These are phyloP conservation scores for Manacus vitellinus DNA, from an alignment of 2,113 vertebrate species.

Conservation along the genomic window DNA sequence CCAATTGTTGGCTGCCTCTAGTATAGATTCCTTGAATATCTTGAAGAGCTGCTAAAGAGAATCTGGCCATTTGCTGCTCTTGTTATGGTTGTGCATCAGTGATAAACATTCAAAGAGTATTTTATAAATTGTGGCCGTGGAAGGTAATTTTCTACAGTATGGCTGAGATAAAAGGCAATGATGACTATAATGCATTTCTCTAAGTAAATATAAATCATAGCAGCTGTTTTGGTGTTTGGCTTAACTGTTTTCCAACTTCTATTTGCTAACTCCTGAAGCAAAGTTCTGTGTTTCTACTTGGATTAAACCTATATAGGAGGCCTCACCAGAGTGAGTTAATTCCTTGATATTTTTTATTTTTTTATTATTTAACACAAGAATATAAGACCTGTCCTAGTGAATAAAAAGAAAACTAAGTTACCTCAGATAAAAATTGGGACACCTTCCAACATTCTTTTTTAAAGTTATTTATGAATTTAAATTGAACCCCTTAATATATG, in stretches of 20 bases:
- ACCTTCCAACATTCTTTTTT: neutral
- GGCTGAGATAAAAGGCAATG: slow-evolving; percentile 10
- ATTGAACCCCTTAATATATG: neutral
- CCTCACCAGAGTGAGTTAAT: neutral
- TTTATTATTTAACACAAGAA: neutral
- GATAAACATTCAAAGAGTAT: slow-evolving; percentile 26
- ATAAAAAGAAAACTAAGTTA: neutral
- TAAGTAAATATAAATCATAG: neutral
- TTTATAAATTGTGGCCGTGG: slow-evolving; percentile 19
- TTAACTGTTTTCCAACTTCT: neutral
- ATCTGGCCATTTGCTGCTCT: neutral
- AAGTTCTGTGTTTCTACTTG: neutral
- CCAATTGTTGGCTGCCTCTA: neutral
- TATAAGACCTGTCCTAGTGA: neutral
- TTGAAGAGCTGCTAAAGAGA: neutral
- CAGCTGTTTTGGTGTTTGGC: neutral
- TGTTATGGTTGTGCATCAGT: neutral
- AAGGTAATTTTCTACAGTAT: neutral
- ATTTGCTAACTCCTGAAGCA: neutral
- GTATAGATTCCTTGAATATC: neutral
- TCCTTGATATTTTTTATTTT: neutral
- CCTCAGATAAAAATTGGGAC: neutral
- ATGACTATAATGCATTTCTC: neutral
- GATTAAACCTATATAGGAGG: neutral
- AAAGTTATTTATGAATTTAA: neutral